A percentile compares a stretch with the other conserved stretches of the same genome.
Conservation (phyloP, 2,888 invertebrate genomes). For the Elysia crispata region DNA sequence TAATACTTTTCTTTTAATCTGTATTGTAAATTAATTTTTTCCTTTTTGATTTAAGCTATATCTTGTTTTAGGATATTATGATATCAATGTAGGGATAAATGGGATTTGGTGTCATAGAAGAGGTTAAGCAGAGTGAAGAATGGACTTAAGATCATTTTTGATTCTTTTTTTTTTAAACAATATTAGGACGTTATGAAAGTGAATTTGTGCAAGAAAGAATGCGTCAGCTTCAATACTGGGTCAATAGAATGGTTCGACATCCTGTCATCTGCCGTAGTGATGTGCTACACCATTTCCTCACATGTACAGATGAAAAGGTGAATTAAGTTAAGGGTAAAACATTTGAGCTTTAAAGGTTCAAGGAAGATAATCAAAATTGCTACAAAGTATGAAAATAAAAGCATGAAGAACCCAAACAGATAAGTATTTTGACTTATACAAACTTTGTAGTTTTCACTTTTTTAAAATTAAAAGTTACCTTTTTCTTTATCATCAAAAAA, state of each 20-base stretch:
- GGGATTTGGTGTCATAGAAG: too few relatives aligned
- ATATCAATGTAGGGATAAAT: too few relatives aligned
- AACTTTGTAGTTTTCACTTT: not conserved
- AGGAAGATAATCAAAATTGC: too few relatives aligned
- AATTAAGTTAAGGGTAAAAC: too few relatives aligned
- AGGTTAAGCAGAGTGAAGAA: not conserved
- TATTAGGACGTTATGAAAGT: slow-evolving; percentile 93
- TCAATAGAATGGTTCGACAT: slow-evolving; percentile 97
- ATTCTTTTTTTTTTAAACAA: not conserved
- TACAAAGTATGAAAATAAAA: too few relatives aligned
- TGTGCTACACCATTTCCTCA: slow-evolving; percentile 97
- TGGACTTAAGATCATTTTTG: not conserved
- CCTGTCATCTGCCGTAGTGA: slow-evolving; percentile 94
- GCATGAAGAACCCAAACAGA: too few relatives aligned
- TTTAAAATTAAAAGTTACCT: not conserved
- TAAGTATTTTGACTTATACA: too few relatives aligned
- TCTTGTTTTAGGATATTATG: too few relatives aligned
- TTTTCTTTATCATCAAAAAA: not conserved
- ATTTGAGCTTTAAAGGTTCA: too few relatives aligned
- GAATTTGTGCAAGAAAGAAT: slow-evolving; percentile 96
- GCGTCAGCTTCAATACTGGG: slow-evolving; percentile 95
- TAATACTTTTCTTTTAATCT: too few relatives aligned
- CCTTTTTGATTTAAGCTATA: too few relatives aligned
- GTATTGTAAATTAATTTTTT: too few relatives aligned
- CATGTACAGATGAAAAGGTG: slow-evolving; percentile 95